Evolutionary conservation across 2,797 vertebrate genomes (phyloP).

Genomic region (Thamnophis elegans): DNA sequence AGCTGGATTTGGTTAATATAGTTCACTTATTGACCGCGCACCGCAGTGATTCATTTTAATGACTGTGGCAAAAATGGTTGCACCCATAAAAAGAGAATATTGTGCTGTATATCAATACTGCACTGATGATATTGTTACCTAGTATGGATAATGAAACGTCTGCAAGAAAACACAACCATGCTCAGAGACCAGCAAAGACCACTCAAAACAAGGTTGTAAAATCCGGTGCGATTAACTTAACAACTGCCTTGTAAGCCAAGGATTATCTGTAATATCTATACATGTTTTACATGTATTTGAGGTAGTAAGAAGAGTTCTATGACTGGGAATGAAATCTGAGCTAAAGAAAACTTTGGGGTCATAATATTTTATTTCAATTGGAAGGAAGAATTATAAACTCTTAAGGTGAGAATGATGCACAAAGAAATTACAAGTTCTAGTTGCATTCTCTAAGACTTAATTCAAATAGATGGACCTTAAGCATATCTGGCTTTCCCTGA

Average conservation of each 20-base stretch:
- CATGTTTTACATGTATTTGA: neutral
- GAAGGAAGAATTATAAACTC: neutral
- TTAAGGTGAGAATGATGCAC: neutral
- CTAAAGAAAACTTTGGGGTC: neutral
- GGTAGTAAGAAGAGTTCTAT: neutral
- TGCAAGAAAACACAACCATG: neutral
- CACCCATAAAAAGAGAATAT: neutral
- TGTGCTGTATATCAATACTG: neutral
- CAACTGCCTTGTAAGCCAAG: neutral
- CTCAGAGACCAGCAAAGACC: neutral
- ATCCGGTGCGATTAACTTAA: neutral
- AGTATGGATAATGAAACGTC: neutral
- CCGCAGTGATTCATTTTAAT: neutral
- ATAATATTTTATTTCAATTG: neutral
- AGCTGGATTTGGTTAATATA: neutral
- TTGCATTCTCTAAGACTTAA: neutral
- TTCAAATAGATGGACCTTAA: neutral
- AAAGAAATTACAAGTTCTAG: neutral
- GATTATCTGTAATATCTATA: neutral
- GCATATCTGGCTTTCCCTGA: neutral
- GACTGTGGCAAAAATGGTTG: neutral
- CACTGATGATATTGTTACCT: neutral
- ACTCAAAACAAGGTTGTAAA: neutral
- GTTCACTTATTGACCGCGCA: neutral
- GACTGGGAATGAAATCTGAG: neutral